These are phyloP conservation scores for Romanogobio albipinnatus DNA, from an alignment of 2,113 vertebrate genomes.

Conservation along the genomic window DNA sequence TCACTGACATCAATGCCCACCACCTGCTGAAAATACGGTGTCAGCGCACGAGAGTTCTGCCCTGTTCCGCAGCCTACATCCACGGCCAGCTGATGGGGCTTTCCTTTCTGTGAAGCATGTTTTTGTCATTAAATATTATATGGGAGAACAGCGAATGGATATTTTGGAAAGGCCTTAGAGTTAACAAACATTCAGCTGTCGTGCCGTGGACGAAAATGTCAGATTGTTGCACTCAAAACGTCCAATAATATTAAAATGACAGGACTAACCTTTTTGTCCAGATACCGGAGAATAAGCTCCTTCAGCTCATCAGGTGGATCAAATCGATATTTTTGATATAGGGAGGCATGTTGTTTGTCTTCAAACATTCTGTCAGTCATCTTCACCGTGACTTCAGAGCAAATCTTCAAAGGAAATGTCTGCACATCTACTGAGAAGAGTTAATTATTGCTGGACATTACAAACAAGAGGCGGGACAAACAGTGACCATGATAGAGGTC, in stretches of 20 bases:
- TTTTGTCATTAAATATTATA: background rate
- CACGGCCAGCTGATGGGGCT: conserved; percentile 69
- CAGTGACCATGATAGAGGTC: background rate
- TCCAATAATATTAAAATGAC: background rate
- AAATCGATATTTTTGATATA: conserved; percentile 82
- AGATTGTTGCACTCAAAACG: background rate
- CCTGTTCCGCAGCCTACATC: conserved; percentile 79
- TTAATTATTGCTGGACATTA: background rate
- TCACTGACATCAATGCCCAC: conserved; percentile 75
- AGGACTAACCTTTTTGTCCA: conserved; percentile 76
- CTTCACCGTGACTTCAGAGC: background rate
- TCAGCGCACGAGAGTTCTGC: conserved; percentile 67
- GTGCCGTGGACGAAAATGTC: background rate
- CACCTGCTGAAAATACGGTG: conserved; percentile 72
- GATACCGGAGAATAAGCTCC: conserved; percentile 73
- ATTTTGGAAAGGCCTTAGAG: background rate
- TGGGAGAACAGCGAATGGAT: background rate
- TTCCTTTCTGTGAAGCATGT: conserved; percentile 64
- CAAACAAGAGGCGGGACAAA: background rate
- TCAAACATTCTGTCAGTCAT: conserved; percentile 81
- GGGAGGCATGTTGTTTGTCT: conserved; percentile 72
- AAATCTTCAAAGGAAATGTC: background rate
- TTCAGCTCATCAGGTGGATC: conserved; percentile 69
- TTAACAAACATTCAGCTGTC: background rate
- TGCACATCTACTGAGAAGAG: background rate